Percentiles rank a stretch among this genome's conserved stretches.
Evolutionary conservation across 2,888 invertebrate species (phyloP).

Genomic region (Tubulanus polymorphus): DNA sequence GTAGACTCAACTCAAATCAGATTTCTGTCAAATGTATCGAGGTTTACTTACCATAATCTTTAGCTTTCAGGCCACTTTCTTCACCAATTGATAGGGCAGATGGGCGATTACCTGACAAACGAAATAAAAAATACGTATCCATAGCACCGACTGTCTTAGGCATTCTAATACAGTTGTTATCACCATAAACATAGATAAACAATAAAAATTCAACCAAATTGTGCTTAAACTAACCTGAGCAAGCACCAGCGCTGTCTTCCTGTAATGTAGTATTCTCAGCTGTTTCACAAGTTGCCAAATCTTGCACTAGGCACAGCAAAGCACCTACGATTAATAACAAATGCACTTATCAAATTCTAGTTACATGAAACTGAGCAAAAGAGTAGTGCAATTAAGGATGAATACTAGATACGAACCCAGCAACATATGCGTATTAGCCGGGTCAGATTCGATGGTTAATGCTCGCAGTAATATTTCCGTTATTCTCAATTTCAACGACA

Average conservation of each 20-base stretch:
- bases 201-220: not conserved
- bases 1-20: too few species aligned
- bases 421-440: constrained; percentile 82
- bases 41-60: not conserved
- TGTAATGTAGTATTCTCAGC: constrained; percentile 62
- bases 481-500: constrained; percentile 42
- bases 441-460: constrained; percentile 77
- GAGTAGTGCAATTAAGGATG: not conserved
- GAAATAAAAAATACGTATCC: too few species aligned
- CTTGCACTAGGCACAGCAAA: constrained; percentile 72
- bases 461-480: constrained; percentile 75
- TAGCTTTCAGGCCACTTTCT: not conserved
- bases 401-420: constrained; percentile 56
- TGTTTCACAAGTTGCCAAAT: constrained; percentile 72
- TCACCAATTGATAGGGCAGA: not conserved
- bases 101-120: too few species aligned
- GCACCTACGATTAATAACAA: constrained; percentile 59
- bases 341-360: not conserved
- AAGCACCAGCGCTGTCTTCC: too few species aligned
- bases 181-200: too few species aligned
- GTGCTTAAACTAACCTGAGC: too few species aligned
- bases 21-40: not conserved
- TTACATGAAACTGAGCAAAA: constrained; percentile 1
- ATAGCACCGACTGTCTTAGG: too few species aligned
- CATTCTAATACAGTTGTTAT: too few species aligned